Percentiles rank a stretch among this genome's conserved stretches.
Conservation (phyloP, 2,113 vertebrate species). For the Bothrops jararaca region DNA sequence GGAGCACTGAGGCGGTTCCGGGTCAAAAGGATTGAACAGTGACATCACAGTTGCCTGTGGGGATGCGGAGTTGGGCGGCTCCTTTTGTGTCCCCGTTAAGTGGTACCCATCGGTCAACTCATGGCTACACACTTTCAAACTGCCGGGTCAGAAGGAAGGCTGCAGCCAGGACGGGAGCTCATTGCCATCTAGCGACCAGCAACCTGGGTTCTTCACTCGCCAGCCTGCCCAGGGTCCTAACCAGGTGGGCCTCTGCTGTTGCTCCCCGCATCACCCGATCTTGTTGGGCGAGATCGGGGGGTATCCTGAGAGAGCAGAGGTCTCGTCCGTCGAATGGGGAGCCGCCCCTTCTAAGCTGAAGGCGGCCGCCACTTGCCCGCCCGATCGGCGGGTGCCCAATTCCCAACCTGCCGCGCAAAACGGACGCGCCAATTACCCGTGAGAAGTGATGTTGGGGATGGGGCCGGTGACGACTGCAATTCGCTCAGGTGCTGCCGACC, state of each 20-base stretch:
- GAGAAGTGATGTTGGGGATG: constrained; percentile 85
- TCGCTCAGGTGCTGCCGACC: constrained; percentile 76
- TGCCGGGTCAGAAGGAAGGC: not conserved
- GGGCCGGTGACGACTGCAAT: constrained; percentile 70
- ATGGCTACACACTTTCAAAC: not conserved
- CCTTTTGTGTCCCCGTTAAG: not conserved
- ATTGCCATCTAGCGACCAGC: not conserved
- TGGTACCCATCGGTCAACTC: not conserved
- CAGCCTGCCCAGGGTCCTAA: not conserved
- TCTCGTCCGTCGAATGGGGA: not conserved
- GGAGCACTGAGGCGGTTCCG: too few species aligned
- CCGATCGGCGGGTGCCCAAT: fast-evolving
- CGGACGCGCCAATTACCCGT: constrained; percentile 63
- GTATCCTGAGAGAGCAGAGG: too few species aligned
- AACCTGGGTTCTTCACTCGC: not conserved
- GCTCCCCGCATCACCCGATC: too few species aligned
- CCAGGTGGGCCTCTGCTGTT: too few species aligned
- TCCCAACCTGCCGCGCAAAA: not conserved
- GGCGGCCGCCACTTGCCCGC: not conserved
- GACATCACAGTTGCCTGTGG: too few species aligned
- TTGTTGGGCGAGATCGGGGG: not conserved
- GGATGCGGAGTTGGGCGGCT: not conserved
- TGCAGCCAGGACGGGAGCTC: not conserved
- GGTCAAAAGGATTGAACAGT: too few species aligned
- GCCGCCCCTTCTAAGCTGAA: not conserved